These are phyloP conservation scores for Coregonus clupeaformis DNA, from an alignment of 2,113 vertebrate genomes.

Conservation along the genomic window DNA sequence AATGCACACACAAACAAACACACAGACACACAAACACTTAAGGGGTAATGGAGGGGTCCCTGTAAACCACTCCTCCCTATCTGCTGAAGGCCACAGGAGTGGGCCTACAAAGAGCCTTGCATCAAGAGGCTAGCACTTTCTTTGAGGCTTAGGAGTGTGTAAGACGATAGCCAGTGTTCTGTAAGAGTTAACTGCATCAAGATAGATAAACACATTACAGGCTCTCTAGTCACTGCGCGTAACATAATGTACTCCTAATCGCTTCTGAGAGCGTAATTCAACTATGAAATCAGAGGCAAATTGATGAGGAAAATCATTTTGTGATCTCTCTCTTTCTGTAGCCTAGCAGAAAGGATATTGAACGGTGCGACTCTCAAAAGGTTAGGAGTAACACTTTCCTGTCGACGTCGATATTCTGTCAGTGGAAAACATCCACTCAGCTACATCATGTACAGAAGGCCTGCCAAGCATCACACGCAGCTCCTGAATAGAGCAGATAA, in stretches of 20 bases:
- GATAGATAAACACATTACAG: constrained; percentile 68
- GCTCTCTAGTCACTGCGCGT: constrained; percentile 40
- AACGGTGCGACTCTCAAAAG: constrained; percentile 62
- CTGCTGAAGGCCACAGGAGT: constrained; percentile 31
- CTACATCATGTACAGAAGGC: constrained; percentile 6
- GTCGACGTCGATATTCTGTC: constrained; percentile 67
- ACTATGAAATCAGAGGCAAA: constrained; percentile 74
- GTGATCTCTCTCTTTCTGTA: constrained; percentile 64
- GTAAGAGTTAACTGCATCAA: constrained; percentile 70
- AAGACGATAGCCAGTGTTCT: constrained; percentile 35
- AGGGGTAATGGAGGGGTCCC: neutral
- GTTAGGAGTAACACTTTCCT: constrained; percentile 69
- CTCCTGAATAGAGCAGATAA: constrained; percentile 31
- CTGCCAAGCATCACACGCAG: constrained; percentile 25
- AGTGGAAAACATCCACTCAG: constrained; percentile 54
- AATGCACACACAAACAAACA: constrained; percentile 16
- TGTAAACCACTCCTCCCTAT: constrained; percentile 44
- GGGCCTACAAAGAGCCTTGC: constrained; percentile 27
- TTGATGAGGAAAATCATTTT: constrained; percentile 72
- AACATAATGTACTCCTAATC: constrained; percentile 76
- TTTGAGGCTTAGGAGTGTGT: constrained; percentile 28
- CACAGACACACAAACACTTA: constrained; percentile 21
- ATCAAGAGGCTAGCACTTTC: constrained; percentile 13
- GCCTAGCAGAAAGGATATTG: constrained; percentile 65
- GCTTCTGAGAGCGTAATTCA: constrained; percentile 73